Evolutionary conservation across 2,797 vertebrate species (phyloP).

Genomic region (Myotis vivesi): DNA sequence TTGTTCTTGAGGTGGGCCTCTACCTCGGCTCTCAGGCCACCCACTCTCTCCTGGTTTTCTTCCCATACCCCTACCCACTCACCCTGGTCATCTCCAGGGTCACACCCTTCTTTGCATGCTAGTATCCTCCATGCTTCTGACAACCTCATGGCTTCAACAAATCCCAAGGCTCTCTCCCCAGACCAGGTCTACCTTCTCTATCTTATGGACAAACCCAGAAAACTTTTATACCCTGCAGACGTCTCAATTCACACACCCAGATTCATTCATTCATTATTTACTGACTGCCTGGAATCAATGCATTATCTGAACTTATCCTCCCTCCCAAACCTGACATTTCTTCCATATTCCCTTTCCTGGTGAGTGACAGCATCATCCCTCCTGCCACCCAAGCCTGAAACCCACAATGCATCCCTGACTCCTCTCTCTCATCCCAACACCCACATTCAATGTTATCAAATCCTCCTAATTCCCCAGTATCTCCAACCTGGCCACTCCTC

Average conservation of each 20-base stretch:
- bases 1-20: neutral
- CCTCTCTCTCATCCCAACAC: neutral
- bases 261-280: neutral
- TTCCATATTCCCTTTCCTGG: neutral
- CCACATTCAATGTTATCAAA: neutral
- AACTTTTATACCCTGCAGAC: neutral
- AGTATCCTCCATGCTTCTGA: neutral
- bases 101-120: neutral
- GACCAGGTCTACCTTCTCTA: neutral
- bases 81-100: no score
- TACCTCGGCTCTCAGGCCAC: neutral
- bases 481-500: neutral
- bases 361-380: neutral
- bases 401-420: neutral
- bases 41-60: neutral
- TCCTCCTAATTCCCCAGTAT: neutral
- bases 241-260: neutral
- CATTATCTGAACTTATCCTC: neutral
- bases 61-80: neutral
- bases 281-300: neutral
- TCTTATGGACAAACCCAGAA: neutral
- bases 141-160: neutral
- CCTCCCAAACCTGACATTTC: neutral
- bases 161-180: neutral
- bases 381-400: neutral